Evolutionary conservation across 2,797 vertebrate genomes (phyloP).

Genomic region (Urosaurus nigricauda): DNA sequence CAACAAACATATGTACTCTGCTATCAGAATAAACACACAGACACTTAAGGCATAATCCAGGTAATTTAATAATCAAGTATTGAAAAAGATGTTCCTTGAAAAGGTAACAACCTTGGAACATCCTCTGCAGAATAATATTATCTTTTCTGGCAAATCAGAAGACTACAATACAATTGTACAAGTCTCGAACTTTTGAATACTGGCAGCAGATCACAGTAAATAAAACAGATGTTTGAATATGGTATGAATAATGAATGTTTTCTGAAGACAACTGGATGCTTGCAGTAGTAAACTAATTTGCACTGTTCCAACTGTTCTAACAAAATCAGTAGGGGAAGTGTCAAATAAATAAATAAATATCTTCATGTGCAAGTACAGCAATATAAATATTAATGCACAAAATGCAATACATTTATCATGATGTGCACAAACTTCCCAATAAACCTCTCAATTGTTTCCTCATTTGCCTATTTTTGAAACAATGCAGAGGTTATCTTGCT

Average conservation of each 20-base stretch:
- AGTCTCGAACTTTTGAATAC: slow-evolving; percentile 14
- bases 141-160: not conserved
- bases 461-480: not conserved
- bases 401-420: slow-evolving; percentile 1
- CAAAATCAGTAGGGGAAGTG: slow-evolving; percentile 34
- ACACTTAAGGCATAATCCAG: not conserved
- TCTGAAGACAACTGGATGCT: slow-evolving; percentile 16
- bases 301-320: slow-evolving; percentile 6
- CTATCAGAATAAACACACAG: not conserved
- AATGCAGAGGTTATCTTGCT: not conserved
- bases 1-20: not conserved
- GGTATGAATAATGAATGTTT: slow-evolving; percentile 12
- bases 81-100: not conserved
- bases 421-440: not conserved
- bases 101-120: not conserved
- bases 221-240: not conserved
- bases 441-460: not conserved
- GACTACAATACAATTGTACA: not conserved
- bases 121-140: not conserved
- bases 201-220: slow-evolving; percentile 13
- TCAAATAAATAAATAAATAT: not conserved
- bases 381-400: not conserved
- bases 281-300: slow-evolving; percentile 18
- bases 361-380: slow-evolving; percentile 23
- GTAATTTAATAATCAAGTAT: not conserved